Evolutionary conservation across 2,888 invertebrate genomes (phyloP).

Genomic region (Desoria tigrina): DNA sequence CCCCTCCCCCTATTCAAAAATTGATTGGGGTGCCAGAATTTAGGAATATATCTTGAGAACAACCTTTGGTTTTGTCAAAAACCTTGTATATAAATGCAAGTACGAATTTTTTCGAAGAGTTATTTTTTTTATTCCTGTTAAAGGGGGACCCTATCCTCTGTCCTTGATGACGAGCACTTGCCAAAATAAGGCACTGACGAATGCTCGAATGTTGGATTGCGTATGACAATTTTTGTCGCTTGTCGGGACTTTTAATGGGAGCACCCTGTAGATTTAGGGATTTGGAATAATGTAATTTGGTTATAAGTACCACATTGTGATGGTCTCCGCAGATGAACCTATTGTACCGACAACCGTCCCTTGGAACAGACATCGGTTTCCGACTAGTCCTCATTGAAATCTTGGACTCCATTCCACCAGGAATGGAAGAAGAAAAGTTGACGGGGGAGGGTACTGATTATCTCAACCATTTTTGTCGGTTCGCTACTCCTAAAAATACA

Average conservation of each 20-base stretch:
- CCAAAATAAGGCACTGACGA: too few relatives aligned
- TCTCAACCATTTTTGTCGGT: constrained; percentile 56
- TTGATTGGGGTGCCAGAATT: too few relatives aligned
- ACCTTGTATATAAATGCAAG: too few relatives aligned
- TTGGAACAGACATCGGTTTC: constrained; percentile 54
- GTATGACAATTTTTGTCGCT: too few relatives aligned
- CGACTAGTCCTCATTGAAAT: constrained; percentile 55
- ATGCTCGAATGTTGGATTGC: too few relatives aligned
- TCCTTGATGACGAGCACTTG: too few relatives aligned
- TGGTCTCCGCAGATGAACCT: constrained; percentile 53
- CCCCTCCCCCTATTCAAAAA: too few relatives aligned
- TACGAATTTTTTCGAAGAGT: too few relatives aligned
- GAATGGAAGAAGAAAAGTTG: constrained; percentile 53
- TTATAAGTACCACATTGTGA: background rate
- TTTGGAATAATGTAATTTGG: constrained; percentile 3
- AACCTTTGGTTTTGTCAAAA: too few relatives aligned
- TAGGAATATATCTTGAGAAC: background rate
- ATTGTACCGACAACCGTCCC: constrained; percentile 55
- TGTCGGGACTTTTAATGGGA: too few relatives aligned
- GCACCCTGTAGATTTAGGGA: constrained; percentile 24
- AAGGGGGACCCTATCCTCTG: too few relatives aligned
- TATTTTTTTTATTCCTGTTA: too few relatives aligned
- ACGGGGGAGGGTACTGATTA: constrained; percentile 55
- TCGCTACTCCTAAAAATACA: constrained; percentile 42
- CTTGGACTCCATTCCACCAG: constrained; percentile 49